Evolutionary conservation across 2,797 vertebrate genomes (phyloP), one percentile per base, ranked within the genome.

Genomic region (Catostomus latipinnis): DNA sequence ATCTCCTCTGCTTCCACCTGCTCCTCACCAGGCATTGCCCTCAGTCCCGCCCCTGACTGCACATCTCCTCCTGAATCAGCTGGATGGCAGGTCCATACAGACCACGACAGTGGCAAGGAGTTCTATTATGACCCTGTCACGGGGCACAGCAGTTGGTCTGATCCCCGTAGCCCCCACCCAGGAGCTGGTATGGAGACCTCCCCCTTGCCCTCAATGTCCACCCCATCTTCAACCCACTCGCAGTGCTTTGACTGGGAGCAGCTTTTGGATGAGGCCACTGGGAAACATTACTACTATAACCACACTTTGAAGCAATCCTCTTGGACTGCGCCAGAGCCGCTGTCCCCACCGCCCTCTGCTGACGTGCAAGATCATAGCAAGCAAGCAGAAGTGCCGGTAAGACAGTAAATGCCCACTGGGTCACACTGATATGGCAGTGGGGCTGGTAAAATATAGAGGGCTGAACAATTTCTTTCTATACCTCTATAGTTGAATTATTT

Each of bases 261-360:
- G 86, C 87, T 95, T 71, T 6, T 94, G 89, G 97, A 97, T 0
- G 88, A 95, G 49, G 81, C 80, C 50, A 94, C 94, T 1, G 94
- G 95, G 16, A 93, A 92, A 69, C 87, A 90, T 52, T 96, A 96
- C 83, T 96, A 94, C 92, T 94, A 96, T 89, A 96, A 96, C 82
- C 85, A 89, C 0, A 67, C 82, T 5, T 95, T 94, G 0, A 92
- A 96, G 11, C 92, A 93, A 88, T 94, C 94, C 0, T 92, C 93
- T 70, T 98, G 97, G 97, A 89, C 86, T 0, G 88, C 88, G 0
- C 95, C 95, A 0, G 76, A 1, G 5, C 12, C 0, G 60, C 13
- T 9, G 54, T 84, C 58, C n/a, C 83, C 1, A 54, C 74, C 48
- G 70, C 82, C 68, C 57, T 85, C 34, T 77, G 13, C 10, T 8